These are phyloP conservation scores for Marasmarcha lunaedactyla DNA, from an alignment of 2,888 invertebrate species.

Conservation along the genomic window DNA sequence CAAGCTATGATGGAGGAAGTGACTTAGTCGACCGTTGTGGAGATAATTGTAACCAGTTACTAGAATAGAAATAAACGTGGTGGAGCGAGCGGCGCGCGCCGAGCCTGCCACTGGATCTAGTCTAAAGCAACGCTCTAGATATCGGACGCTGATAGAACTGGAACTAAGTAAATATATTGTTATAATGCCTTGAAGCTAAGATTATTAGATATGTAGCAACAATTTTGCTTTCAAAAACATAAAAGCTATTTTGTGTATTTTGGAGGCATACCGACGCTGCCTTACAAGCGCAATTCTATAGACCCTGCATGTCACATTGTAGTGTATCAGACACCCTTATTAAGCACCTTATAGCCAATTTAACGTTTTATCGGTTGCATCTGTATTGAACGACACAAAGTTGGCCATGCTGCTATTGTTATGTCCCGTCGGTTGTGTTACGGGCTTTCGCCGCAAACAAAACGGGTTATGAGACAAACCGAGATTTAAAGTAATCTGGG, in stretches of 20 bases:
- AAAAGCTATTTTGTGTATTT: too few species aligned
- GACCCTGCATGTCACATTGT: background rate
- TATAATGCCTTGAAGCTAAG: background rate
- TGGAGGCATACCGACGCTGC: too few species aligned
- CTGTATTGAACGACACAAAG: conserved; percentile 34
- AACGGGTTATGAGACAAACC: conserved; percentile 43
- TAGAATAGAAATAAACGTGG: too few species aligned
- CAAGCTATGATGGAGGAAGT: background rate
- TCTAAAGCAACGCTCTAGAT: background rate
- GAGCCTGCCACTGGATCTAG: background rate
- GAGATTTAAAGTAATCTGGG: conserved; percentile 43
- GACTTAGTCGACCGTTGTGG: background rate
- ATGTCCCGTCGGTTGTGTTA: conserved; percentile 40
- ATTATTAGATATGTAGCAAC: background rate
- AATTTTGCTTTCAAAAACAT: too few species aligned
- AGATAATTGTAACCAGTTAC: conserved; percentile 1
- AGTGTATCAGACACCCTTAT: conserved; percentile 27
- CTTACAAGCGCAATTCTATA: too few species aligned
- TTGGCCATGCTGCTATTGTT: conserved; percentile 45
- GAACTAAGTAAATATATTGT: background rate
- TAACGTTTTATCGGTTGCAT: conserved; percentile 51
- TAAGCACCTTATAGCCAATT: conserved; percentile 45
- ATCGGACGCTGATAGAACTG: conserved; percentile 3
- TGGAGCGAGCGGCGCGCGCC: background rate
- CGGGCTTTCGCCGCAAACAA: conserved; percentile 30